Evolutionary conservation across 2,113 vertebrate species (phyloP), one percentile per base, ranked within the genome.

Genomic region (Myanophis thanlyinensis): DNA sequence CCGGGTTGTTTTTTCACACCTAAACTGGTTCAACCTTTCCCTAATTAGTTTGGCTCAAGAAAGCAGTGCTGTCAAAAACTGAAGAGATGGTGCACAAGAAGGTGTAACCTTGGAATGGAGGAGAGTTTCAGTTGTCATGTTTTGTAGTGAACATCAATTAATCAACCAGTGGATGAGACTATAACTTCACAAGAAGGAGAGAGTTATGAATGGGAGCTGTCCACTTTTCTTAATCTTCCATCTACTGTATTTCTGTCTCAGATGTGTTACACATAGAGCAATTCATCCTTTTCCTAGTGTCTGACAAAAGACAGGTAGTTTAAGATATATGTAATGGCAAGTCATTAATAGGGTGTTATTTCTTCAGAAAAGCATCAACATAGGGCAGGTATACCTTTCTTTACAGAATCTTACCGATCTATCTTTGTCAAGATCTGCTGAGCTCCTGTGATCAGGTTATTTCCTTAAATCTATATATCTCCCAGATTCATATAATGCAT

Each of bases 191-290:
- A 88, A 92, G 94, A 90, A 96, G 94, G 92, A 89, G 94, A 91
- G 92, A 11, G 40, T 95, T 94, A 95, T 95, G 95, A 97, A 97
- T 95, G 91, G 96, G 94, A 96, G 91, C 95, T 92, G 59, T 95
- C 93, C 67, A 87, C 53, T 87, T 48, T 92, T 92, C 94, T 48
- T 47, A 0, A 11, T 92, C 89, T 95, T 86, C 87, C 92, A 97
- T 97, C 95, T 96, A n/a, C n/a, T n/a, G n/a, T n/a, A 96, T 96
- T 96, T 93, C 93, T 94, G 95, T 96, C 95, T 93, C 92, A 95
- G 95, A 94, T 93, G 91, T 91, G 92, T 91, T 95, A 73, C 89
- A 62, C 59, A 87, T 30, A 92, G 30, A 93, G 92, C 94, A 95
- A 96, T 97, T 94, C 93, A 96, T 96, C 94, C 95, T 95, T 85